Conservation (phyloP, 2,113 vertebrate genomes). For the Burhinus bistriatus region DNA sequence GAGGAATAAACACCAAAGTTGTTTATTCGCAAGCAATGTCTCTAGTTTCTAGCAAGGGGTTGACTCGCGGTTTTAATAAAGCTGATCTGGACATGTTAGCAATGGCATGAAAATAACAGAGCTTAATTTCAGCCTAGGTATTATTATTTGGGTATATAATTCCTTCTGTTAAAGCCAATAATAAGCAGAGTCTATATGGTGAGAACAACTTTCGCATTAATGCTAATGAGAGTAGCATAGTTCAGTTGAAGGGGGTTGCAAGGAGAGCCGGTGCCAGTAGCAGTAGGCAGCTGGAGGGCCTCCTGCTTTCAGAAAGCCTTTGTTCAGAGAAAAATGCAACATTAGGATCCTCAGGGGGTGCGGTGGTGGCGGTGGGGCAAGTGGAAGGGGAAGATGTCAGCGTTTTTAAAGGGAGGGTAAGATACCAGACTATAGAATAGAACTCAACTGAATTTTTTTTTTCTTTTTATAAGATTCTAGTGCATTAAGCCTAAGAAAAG, state of each 20-base stretch:
- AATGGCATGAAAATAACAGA: background rate
- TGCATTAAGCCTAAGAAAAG: background rate
- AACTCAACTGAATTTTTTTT: background rate
- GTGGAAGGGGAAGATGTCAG: background rate
- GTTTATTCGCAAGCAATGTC: background rate
- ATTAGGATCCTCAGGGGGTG: background rate
- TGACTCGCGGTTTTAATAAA: background rate
- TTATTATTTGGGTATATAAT: background rate
- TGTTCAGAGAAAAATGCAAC: background rate
- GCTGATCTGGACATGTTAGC: background rate
- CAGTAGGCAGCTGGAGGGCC: background rate
- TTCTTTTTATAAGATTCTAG: background rate
- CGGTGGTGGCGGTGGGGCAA: rapidly evolving
- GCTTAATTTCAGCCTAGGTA: background rate
- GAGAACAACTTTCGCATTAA: background rate
- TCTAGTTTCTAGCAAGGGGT: background rate
- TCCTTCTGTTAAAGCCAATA: background rate
- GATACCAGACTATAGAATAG: background rate
- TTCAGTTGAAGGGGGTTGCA: background rate
- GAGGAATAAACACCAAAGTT: background rate
- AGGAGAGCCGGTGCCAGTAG: background rate
- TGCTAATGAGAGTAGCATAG: background rate
- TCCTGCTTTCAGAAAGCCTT: background rate
- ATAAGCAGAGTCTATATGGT: background rate
- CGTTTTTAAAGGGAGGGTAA: background rate